Conservation (phyloP, 2,113 vertebrate species). For the Zosterops japonicus region DNA sequence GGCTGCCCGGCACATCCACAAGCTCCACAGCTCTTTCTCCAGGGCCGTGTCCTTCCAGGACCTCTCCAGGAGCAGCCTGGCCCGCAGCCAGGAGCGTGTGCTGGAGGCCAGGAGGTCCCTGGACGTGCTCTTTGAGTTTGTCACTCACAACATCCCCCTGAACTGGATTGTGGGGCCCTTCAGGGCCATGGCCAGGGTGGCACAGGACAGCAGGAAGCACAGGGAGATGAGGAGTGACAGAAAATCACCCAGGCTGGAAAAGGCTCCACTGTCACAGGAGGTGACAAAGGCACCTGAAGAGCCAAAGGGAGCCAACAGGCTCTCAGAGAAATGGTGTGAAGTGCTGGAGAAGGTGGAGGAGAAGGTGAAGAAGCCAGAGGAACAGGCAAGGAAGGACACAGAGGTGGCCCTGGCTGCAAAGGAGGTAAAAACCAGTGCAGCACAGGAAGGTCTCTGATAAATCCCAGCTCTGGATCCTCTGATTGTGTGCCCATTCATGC, state of each 20-base stretch:
- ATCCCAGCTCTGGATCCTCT: background rate
- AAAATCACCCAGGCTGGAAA: background rate
- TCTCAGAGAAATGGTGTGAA: background rate
- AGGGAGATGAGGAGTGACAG: background rate
- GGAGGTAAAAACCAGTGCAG: background rate
- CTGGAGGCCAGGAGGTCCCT: slow-evolving; percentile 80
- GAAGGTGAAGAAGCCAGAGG: background rate
- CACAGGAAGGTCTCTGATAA: background rate
- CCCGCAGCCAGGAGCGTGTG: slow-evolving; percentile 72
- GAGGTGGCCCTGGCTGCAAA: background rate
- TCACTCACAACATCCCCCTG: slow-evolving; percentile 78
- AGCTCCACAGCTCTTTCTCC: slow-evolving; percentile 83
- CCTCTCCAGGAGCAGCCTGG: slow-evolving; percentile 79
- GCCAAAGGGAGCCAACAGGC: background rate
- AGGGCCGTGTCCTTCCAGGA: slow-evolving; percentile 72
- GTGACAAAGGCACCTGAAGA: background rate
- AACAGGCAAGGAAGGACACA: background rate
- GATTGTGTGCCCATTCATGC: accelerated
- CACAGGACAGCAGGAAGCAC: slow-evolving; percentile 57
- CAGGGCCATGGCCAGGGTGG: background rate
- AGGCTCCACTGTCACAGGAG: background rate
- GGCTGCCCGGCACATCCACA: slow-evolving; percentile 74
- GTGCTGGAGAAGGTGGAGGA: background rate
- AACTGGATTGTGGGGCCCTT: slow-evolving; percentile 82
- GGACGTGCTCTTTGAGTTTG: slow-evolving; percentile 78